Percentiles rank a stretch among this genome's conserved stretches.
Conservation (phyloP, 2,113 vertebrate species). For the Orientallactaga bullata region DNA sequence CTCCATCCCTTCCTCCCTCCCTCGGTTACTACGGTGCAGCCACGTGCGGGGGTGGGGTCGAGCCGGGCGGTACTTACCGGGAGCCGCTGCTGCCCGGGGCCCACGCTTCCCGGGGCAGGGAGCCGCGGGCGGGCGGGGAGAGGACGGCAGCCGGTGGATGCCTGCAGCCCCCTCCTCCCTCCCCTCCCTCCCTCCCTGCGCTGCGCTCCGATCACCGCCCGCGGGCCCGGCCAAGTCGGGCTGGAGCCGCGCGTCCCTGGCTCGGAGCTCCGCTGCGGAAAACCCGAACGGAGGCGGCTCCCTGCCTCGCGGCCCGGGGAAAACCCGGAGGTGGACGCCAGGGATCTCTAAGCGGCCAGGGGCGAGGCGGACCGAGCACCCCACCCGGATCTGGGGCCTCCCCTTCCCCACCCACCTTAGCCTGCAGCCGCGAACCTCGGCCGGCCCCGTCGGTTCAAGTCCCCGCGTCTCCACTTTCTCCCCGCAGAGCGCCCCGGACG, state of each 20-base stretch:
- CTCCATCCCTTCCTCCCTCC: background rate
- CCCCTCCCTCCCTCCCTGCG: no score
- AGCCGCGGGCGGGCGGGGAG: background rate
- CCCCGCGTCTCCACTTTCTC: conserved; percentile 55
- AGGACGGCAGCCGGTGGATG: conserved; percentile 29
- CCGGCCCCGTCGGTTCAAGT: conserved; percentile 68
- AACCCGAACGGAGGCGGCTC: conserved; percentile 79
- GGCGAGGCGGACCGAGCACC: conserved; percentile 33
- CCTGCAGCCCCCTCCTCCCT: conserved; percentile 21
- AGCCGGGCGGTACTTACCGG: conserved; percentile 61
- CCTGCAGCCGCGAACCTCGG: conserved; percentile 10
- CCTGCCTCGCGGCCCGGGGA: conserved; percentile 71
- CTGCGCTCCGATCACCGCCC: conserved; percentile 14
- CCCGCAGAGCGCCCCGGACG: conserved; percentile 74
- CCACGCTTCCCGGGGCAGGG: background rate
- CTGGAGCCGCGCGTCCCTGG: conserved; percentile 75
- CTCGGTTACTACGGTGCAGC: conserved; percentile 42
- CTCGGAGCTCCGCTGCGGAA: conserved; percentile 81
- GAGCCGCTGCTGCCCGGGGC: conserved; percentile 32
- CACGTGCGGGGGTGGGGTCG: conserved; percentile 76
- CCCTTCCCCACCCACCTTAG: background rate
- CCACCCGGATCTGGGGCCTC: background rate
- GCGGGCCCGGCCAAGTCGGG: conserved; percentile 62
- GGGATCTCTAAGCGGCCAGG: conserved; percentile 74
- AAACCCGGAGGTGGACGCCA: conserved; percentile 77